Base-by-base conservation (phyloP, 1,140 invertebrate genomes). In the Ceratina calcarata region DNA sequence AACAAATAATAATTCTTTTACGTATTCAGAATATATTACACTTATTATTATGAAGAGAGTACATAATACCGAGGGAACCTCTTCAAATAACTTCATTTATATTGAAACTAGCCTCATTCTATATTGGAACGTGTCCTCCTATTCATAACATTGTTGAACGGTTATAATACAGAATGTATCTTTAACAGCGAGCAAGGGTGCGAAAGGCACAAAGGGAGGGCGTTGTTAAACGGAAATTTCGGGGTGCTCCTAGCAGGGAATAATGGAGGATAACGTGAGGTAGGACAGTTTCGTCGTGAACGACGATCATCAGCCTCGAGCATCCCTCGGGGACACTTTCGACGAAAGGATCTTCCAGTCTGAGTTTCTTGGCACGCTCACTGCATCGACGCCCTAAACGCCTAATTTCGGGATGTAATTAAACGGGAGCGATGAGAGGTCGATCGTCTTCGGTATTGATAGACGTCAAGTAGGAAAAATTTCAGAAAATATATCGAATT, bases 221-320 rank as follows among this genome's bases (percentile, higher is more conserved):
- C 57, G 58, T 76, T 66, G 77, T 87, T 77, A 74, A 85, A 83
- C 20, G 82, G 62, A 77, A 84, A 88, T 87, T 88, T 71, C 32
- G 53, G 55, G 78, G 64, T 77, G 51, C 7, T 37, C 22, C 73
- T 32, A 61, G 45, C n/a, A 53, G 68, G 78, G 84, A 78, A 80
- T 83, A 85, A 85, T 78, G 72, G 74, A 70, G 68, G 86, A 87
- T 88, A 84, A 87, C 80, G 75, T 85, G 87, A 58, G 80, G 73
- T 79, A 88, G 86, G 86, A 64, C 72, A 88, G 82, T 80, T 80
- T 75, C 51, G 61, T 61, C 45, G 57, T 53, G 60, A 65, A 64
- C 78, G 37, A 68, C 72, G 84, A 78, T 86, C 78, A 80, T 68
- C 71, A 24, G 20, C 57, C 49, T 66, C 32, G 72, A 80, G 62